Evolutionary conservation across 2,113 vertebrate genomes (phyloP).

Genomic region (Hylia prasina): DNA sequence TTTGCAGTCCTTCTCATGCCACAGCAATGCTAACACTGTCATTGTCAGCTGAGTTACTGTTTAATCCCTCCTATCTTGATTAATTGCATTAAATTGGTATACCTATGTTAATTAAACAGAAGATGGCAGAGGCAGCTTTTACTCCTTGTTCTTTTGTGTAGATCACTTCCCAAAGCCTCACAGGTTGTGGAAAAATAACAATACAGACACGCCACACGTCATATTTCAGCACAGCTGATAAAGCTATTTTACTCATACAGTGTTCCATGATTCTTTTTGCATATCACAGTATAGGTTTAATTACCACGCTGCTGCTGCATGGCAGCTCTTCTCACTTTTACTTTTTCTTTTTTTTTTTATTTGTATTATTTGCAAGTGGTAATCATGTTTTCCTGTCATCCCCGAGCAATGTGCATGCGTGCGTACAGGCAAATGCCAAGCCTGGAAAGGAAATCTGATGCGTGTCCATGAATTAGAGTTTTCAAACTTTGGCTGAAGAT

Average conservation of each 20-base stretch:
- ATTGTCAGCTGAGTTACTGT: not conserved
- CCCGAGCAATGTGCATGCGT: slow-evolving; percentile 40
- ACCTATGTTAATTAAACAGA: slow-evolving; percentile 41
- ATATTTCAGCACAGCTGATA: slow-evolving; percentile 10
- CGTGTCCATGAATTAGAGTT: slow-evolving; percentile 57
- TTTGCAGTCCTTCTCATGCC: not conserved
- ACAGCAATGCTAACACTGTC: not conserved
- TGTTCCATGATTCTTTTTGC: not conserved
- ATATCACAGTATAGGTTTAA: not conserved
- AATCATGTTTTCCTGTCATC: slow-evolving; percentile 41
- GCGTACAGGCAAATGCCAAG: slow-evolving; percentile 51
- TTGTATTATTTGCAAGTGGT: slow-evolving; percentile 34
- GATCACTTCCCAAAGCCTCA: slow-evolving; percentile 1
- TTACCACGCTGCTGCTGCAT: not conserved
- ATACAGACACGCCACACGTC: not conserved
- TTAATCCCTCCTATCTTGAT: slow-evolving; percentile 39
- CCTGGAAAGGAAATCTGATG: slow-evolving; percentile 31
- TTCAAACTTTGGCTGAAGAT: slow-evolving; percentile 65
- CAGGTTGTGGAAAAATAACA: not conserved
- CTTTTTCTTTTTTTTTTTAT: not conserved
- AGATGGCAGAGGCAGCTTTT: slow-evolving; percentile 18
- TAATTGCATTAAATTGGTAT: slow-evolving; percentile 41
- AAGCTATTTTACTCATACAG: not conserved
- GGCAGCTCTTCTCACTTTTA: not conserved
- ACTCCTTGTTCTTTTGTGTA: not conserved